Evolutionary conservation across 2,888 invertebrate genomes (phyloP).

Genomic region (Unio delphinus): DNA sequence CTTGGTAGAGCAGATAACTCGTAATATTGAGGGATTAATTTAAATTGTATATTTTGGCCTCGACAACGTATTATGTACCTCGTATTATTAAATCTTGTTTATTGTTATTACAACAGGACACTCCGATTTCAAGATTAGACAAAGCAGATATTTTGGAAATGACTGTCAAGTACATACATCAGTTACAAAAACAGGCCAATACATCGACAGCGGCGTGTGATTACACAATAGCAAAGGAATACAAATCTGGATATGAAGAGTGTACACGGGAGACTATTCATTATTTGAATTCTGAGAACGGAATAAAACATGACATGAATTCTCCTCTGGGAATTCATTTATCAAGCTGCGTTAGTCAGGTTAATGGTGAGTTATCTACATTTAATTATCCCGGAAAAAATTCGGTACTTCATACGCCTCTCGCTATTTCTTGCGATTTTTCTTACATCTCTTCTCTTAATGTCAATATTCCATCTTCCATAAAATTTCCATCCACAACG

Average conservation of each 20-base stretch:
- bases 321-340: no score
- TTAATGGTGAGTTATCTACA: no score
- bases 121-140: conserved; percentile 35
- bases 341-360: no score
- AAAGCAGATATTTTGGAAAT: conserved; percentile 37
- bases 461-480: no score
- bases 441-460: no score
- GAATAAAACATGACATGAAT: no score
- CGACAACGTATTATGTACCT: background rate
- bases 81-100: background rate
- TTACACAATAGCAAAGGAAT: background rate
- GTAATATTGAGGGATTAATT: no score
- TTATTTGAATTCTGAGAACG: background rate
- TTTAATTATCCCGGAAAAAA: no score
- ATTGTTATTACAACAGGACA: conserved; percentile 22
- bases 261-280: background rate
- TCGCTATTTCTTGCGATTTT: no score
- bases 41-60: background rate
- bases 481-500: no score
- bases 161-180: conserved; percentile 33
- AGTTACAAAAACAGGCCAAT: conserved; percentile 24
- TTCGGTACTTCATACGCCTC: no score
- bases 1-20: no score
- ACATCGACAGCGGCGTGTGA: background rate
- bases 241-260: conserved; percentile 1